Percentiles rank a stretch among this genome's conserved stretches.
Conservation (phyloP, 1,140 invertebrate species). For the Drosophila ficusphila region DNA sequence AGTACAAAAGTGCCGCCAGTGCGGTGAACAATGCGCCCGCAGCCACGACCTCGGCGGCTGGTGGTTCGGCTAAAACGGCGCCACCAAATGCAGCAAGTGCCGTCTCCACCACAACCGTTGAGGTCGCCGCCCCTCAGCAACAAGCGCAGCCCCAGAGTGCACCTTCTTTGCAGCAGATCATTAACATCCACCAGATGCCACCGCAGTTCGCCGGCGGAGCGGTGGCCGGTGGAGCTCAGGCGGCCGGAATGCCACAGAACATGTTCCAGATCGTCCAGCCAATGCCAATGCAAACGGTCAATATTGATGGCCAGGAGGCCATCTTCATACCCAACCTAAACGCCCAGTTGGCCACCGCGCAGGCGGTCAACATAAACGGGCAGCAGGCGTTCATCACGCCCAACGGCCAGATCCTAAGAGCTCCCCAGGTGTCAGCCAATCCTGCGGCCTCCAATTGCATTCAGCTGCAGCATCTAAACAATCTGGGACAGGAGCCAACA, state of each 20-base stretch:
- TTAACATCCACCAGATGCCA: slow-evolving; percentile 79
- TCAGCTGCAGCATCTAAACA: slow-evolving; percentile 85
- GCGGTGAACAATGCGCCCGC: slow-evolving; percentile 25
- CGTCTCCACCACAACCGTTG: too few species aligned
- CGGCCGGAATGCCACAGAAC: slow-evolving; percentile 55
- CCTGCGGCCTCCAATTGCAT: slow-evolving; percentile 48
- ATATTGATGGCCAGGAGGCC: slow-evolving; percentile 96
- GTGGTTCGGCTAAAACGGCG: slow-evolving; percentile 34
- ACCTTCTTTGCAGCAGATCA: slow-evolving; percentile 72
- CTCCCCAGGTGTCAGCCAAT: slow-evolving; percentile 75
- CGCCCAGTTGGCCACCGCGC: slow-evolving; percentile 69
- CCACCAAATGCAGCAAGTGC: slow-evolving; percentile 29
- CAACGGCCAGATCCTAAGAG: slow-evolving; percentile 88
- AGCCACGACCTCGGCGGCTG: slow-evolving; percentile 32
- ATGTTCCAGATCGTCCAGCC: slow-evolving; percentile 84
- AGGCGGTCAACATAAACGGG: slow-evolving; percentile 78
- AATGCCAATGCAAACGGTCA: slow-evolving; percentile 92
- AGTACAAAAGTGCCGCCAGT: slow-evolving; percentile 59
- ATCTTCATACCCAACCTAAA: slow-evolving; percentile 90
- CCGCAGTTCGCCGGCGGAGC: slow-evolving; percentile 57
- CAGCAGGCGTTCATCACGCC: slow-evolving; percentile 86
- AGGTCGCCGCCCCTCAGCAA: too few species aligned
- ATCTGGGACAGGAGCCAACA: slow-evolving; percentile 85
- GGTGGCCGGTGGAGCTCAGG: slow-evolving; percentile 3
- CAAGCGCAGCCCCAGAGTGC: slow-evolving; percentile 5